Evolutionary conservation across 2,797 vertebrate genomes (phyloP).

Genomic region (Agapornis canus): DNA sequence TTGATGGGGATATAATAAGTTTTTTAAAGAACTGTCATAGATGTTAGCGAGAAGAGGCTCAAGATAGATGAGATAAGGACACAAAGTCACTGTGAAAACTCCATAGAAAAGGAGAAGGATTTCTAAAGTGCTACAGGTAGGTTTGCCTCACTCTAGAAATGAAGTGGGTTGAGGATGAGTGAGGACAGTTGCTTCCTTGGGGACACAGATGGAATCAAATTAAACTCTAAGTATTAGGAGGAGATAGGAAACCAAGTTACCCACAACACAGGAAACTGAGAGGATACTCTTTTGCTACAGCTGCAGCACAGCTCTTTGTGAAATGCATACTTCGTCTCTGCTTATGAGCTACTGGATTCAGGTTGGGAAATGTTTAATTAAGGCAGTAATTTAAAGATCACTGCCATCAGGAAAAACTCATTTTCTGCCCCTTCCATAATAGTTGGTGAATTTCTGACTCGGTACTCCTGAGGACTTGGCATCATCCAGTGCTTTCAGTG

Average conservation of each 20-base stretch:
- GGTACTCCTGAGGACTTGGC: not conserved
- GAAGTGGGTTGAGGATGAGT: not conserved
- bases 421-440: not conserved
- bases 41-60: not conserved
- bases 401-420: not conserved
- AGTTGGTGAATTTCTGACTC: not conserved
- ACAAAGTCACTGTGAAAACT: not conserved
- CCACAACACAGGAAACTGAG: not conserved
- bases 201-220: not conserved
- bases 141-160: not conserved
- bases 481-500: not conserved
- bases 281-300: not conserved
- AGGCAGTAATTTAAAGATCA: not conserved
- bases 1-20: conserved; percentile 28
- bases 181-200: not conserved
- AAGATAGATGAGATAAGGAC: conserved; percentile 11
- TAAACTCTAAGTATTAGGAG: not conserved
- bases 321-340: not conserved
- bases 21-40: conserved; percentile 44
- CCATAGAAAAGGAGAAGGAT: not conserved
- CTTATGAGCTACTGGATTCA: not conserved
- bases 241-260: not conserved
- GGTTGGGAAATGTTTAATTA: not conserved
- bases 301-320: not conserved
- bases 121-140: not conserved